Conservation (phyloP, 1,140 invertebrate genomes). For the Drosophila navojoa region DNA sequence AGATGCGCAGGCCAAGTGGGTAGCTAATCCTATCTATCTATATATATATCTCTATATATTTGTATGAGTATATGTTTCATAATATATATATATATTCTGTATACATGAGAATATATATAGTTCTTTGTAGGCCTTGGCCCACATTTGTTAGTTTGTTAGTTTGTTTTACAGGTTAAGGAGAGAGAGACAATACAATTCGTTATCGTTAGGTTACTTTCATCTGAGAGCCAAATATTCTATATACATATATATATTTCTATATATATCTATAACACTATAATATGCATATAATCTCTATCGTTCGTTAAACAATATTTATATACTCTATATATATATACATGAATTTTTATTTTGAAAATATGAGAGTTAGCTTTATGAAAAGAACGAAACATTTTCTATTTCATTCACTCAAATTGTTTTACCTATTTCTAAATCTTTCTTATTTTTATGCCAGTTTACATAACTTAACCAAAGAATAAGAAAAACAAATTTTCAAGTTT, state of each 20-base stretch:
- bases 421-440: neutral
- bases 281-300: slow-evolving; percentile 66
- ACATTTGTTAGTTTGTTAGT: slow-evolving; percentile 49
- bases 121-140: slow-evolving; percentile 39
- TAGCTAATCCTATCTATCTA: slow-evolving; percentile 14
- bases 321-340: slow-evolving; percentile 51
- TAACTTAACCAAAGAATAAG: slow-evolving; percentile 41
- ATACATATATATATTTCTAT: slow-evolving; percentile 30
- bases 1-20: slow-evolving; percentile 24
- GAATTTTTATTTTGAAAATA: slow-evolving; percentile 30
- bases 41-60: slow-evolving; percentile 18
- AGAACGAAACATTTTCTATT: slow-evolving; percentile 62
- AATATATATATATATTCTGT: neutral
- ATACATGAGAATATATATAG: slow-evolving; percentile 5
- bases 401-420: slow-evolving; percentile 72
- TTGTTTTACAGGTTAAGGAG: slow-evolving; percentile 66
- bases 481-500: slow-evolving; percentile 59
- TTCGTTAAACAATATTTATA: slow-evolving; percentile 68
- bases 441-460: slow-evolving; percentile 64
- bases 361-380: slow-evolving; percentile 73
- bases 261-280: slow-evolving; percentile 22
- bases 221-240: slow-evolving; percentile 68
- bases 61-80: neutral
- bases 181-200: slow-evolving; percentile 67
- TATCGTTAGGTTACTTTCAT: slow-evolving; percentile 60